These are phyloP conservation scores for Chloebia gouldiae DNA, from an alignment of 2,113 vertebrate species.

Conservation along the genomic window DNA sequence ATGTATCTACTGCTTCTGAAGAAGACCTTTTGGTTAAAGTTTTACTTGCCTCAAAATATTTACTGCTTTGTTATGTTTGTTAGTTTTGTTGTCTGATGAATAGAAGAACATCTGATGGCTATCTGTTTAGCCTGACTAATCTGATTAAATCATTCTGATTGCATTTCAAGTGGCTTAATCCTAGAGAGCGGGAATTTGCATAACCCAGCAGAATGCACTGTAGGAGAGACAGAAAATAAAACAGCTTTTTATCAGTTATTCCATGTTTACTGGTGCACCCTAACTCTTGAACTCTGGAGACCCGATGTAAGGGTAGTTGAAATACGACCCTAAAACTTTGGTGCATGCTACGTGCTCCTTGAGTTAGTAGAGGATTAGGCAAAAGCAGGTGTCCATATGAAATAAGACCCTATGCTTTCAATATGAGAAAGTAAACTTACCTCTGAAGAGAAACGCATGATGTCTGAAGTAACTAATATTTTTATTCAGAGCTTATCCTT, in stretches of 20 bases:
- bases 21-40: neutral
- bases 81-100: neutral
- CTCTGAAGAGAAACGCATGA: neutral
- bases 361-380: neutral
- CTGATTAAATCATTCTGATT: neutral
- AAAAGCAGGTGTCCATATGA: neutral
- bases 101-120: neutral
- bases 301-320: neutral
- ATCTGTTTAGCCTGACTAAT: neutral
- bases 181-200: neutral
- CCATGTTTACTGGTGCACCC: neutral
- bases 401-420: neutral
- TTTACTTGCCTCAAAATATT: neutral
- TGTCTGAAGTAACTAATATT: neutral
- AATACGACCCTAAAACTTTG: neutral
- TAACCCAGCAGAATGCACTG: neutral
- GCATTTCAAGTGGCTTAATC: neutral
- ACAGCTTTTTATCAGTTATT: neutral
- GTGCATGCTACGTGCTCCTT: neutral
- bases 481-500: neutral
- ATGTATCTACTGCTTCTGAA: neutral
- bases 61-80: neutral
- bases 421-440: neutral
- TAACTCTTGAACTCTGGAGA: neutral
- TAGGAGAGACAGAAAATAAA: neutral